Evolutionary conservation across 2,113 vertebrate species (phyloP), one percentile per base, ranked within the genome.

Genomic region (Panurus biarmicus): DNA sequence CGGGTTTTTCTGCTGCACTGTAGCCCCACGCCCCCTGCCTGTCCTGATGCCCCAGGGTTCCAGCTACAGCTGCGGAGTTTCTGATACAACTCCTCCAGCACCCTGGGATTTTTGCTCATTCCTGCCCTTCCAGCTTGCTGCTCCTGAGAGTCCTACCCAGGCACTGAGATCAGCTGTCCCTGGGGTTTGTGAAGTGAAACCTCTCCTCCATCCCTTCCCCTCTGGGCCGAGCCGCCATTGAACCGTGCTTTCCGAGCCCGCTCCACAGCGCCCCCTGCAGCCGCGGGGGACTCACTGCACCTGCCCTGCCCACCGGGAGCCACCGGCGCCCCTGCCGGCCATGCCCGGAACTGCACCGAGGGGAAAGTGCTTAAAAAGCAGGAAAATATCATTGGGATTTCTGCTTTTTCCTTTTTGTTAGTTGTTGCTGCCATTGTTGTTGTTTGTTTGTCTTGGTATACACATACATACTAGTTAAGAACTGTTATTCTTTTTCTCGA

Each of bases 231-330:
- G 29, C 50, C 5, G 6, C 45, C 45, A 62, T 26, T 2, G 0
- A 45, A 2, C 0, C 1, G 0, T 0, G 17, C 23, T 21, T 15
- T 11, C 44, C 2, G 3, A 10, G 53, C n/a, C 4, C 7, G 7
- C 10, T 0, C 16, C 57, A 26, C 64, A 66, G 64, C 31, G 23
- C 26, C 31, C 16, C 64, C 45, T 48, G 65, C n/a, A 13, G 45
- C 10, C 18, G 7, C 5, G 40, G 29, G 38, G 61, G 11, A 76
- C n/a, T 31, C 28, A 33, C 5, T 1, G 29, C 61, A 11, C 18
- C 35, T 10, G 25, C 60, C 36, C 25, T 3, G 11, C 25, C 58
- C 6, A 24, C 36, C 19, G 35, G 60, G 26, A 62, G 60, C 60
- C 26, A 14, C 12, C 36, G 21, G 60, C 26, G 60, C 36, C 60